Percentiles rank a stretch among this genome's conserved stretches.
phyloP scores from a whole-genome alignment of 2,797 vertebrate genomes.

The Anolis apletophallus region DNA sequence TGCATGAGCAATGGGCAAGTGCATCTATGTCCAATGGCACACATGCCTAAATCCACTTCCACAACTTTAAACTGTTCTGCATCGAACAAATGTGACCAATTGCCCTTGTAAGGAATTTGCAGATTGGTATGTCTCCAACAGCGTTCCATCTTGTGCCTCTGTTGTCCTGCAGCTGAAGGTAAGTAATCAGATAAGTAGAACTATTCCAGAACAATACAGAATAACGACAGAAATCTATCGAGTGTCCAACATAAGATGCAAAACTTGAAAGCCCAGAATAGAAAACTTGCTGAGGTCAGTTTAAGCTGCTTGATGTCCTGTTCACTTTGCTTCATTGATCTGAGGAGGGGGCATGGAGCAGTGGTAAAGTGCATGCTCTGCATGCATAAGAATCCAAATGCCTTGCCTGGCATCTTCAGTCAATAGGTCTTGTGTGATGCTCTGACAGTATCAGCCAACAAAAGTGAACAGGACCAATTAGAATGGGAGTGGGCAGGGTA shows the following conservation, averaged over 20 bases:
- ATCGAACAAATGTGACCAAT: too few species aligned
- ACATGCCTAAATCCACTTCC: too few species aligned
- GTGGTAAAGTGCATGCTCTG: not conserved
- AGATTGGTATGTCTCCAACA: too few species aligned
- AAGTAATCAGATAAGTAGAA: not conserved
- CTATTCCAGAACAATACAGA: not conserved
- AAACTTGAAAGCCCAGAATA: not conserved
- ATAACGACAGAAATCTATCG: not conserved
- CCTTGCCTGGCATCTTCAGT: not conserved
- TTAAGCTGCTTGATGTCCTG: not conserved
- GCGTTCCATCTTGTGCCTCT: not conserved
- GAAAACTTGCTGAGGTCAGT: not conserved
- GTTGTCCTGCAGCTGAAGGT: not conserved
- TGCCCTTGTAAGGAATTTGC: too few species aligned
- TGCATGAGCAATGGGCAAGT: too few species aligned
- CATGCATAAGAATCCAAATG: not conserved
- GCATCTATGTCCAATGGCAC: too few species aligned
- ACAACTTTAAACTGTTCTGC: too few species aligned
- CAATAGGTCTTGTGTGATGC: not conserved
- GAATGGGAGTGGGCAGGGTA: too few species aligned
- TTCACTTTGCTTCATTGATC: not conserved
- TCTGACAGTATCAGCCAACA: not conserved
- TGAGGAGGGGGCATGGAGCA: not conserved
- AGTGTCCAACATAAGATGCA: too few species aligned
- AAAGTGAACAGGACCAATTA: not conserved